phyloP scores from a whole-genome alignment of 2,797 vertebrate species.

The Tamandua tetradactyla region DNA sequence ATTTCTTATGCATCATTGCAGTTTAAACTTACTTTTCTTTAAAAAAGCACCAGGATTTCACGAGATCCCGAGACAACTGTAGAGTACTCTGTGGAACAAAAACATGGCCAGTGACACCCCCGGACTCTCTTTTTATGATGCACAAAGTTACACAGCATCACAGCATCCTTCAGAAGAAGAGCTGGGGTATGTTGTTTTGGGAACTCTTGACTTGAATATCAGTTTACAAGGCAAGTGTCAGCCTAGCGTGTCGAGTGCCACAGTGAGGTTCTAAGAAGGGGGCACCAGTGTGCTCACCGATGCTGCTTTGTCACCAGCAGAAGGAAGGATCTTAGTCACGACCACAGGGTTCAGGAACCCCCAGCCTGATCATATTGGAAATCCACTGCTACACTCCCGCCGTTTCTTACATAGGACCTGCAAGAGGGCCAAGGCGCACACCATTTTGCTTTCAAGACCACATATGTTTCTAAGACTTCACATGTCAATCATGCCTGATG shows the following conservation, averaged over 20 bases:
- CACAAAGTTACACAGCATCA: fast-evolving
- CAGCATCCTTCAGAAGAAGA: not conserved
- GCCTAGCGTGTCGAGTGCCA: not conserved
- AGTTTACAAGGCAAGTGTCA: not conserved
- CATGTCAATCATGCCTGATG: not conserved
- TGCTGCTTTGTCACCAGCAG: not conserved
- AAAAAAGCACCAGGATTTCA: not conserved
- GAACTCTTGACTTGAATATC: not conserved
- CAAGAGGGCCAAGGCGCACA: not conserved
- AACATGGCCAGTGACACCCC: not conserved
- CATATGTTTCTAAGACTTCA: not conserved
- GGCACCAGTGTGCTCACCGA: not conserved
- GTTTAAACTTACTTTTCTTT: not conserved
- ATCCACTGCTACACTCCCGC: not conserved
- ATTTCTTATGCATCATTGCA: not conserved
- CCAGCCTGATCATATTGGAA: not conserved
- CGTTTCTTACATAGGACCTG: no score
- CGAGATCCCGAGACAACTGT: not conserved
- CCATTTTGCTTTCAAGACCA: not conserved
- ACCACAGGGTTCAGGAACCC: not conserved
- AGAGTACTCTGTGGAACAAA: not conserved
- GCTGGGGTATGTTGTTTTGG: not conserved
- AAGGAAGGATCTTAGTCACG: not conserved
- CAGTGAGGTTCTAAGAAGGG: not conserved
- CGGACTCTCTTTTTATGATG: not conserved